These are phyloP conservation scores for Myotis lucifugus DNA, from an alignment of 2,113 vertebrate genomes.

Conservation along the genomic window DNA sequence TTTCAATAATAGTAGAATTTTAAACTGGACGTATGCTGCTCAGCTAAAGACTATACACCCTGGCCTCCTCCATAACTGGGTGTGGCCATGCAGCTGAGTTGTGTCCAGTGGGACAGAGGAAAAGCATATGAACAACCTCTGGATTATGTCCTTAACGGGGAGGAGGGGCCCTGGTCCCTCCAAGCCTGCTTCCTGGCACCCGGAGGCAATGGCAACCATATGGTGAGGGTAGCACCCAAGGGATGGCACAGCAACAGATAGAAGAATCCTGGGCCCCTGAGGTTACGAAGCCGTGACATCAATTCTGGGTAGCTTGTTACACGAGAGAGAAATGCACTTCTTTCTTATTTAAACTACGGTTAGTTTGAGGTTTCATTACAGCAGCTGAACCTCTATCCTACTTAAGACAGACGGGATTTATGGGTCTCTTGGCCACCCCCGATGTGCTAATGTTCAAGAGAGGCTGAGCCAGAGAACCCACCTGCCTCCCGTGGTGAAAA, in stretches of 20 bases:
- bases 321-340: neutral
- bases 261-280: neutral
- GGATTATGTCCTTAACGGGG: neutral
- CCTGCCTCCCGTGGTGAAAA: neutral
- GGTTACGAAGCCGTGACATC: neutral
- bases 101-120: neutral
- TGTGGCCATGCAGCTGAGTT: neutral
- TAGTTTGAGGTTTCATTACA: neutral
- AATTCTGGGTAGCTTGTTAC: neutral
- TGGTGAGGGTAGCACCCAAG: neutral
- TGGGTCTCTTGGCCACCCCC: neutral
- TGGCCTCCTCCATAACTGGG: fast-evolving
- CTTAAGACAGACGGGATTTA: neutral
- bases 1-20: neutral
- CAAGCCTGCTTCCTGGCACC: neutral
- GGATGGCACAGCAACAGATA: neutral
- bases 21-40: neutral
- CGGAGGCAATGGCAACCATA: neutral
- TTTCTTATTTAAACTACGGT: neutral
- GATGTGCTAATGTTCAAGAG: neutral
- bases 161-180: neutral
- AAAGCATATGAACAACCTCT: neutral
- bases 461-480: neutral
- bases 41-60: neutral
- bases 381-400: neutral